phyloP scores from a whole-genome alignment of 2,888 invertebrate species.

The Capitulum mitella region DNA sequence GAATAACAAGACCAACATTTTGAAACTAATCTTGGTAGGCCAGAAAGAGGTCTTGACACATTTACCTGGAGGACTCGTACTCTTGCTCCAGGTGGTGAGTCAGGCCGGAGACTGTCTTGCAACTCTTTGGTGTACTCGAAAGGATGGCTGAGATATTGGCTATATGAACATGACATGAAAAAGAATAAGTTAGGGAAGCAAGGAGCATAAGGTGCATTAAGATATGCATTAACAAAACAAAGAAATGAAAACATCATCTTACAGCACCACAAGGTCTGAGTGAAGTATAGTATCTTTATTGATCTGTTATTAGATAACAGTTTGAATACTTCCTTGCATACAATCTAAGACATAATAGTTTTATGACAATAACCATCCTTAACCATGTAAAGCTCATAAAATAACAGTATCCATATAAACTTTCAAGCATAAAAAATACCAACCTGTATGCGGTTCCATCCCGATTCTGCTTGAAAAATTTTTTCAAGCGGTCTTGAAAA shows the following conservation, averaged over 20 bases:
- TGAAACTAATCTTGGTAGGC: too few relatives aligned
- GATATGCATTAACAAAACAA: background rate
- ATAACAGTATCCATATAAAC: too few relatives aligned
- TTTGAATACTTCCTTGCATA: too few relatives aligned
- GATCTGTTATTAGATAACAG: too few relatives aligned
- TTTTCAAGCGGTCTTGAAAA: background rate
- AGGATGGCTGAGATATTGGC: constrained; percentile 1
- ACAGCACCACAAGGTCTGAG: too few relatives aligned
- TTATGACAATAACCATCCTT: too few relatives aligned
- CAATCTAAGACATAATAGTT: too few relatives aligned
- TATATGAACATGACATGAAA: background rate
- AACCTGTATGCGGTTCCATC: background rate
- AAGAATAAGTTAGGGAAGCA: background rate
- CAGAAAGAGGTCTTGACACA: background rate
- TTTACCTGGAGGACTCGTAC: background rate
- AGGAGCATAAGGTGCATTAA: background rate
- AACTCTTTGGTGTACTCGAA: background rate
- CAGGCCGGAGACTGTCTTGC: background rate
- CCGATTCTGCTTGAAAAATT: background rate
- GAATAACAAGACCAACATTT: background rate
- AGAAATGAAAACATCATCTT: too few relatives aligned
- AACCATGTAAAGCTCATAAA: too few relatives aligned
- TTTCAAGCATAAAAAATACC: too few relatives aligned
- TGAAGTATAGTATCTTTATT: too few relatives aligned
- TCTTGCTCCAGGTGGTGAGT: background rate